Conservation (phyloP, 2,113 vertebrate species). For the Myotis yumanensis region DNA sequence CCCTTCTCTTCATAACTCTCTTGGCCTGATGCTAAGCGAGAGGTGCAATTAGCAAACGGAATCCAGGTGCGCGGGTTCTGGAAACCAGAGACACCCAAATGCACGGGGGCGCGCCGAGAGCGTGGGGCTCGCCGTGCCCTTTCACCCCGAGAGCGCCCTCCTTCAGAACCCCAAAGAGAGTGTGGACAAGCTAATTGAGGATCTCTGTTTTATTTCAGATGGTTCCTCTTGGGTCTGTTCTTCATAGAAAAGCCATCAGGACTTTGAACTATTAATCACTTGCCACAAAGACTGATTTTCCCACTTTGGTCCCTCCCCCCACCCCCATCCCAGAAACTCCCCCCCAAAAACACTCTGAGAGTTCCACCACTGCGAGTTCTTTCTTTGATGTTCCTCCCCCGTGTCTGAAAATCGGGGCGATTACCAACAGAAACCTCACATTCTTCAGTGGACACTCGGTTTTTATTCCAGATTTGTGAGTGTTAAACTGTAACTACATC, state of each 20-base stretch:
- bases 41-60: neutral
- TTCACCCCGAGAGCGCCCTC: neutral
- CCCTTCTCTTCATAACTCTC: neutral
- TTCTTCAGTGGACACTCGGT: constrained; percentile 34
- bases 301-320: neutral
- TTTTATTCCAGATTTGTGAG: constrained; percentile 46
- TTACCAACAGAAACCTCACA: constrained; percentile 10
- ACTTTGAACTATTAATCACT: constrained; percentile 69
- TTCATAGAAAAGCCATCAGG: constrained; percentile 61
- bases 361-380: neutral
- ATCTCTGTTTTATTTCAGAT: constrained; percentile 58
- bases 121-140: neutral
- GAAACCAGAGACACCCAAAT: constrained; percentile 39
- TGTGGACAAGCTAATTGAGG: constrained; percentile 63
- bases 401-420: constrained; percentile 64
- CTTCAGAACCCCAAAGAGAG: constrained; percentile 39
- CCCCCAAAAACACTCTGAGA: neutral
- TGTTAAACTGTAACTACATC: neutral
- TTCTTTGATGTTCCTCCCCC: constrained; percentile 46
- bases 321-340: neutral
- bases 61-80: neutral
- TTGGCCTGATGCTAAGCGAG: neutral
- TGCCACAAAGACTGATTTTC: constrained; percentile 51
- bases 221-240: constrained; percentile 55
- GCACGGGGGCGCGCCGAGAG: neutral